Evolutionary conservation across 64 coral and sea anemone species (phyloP).

Genomic region (Trachythela sp.): DNA sequence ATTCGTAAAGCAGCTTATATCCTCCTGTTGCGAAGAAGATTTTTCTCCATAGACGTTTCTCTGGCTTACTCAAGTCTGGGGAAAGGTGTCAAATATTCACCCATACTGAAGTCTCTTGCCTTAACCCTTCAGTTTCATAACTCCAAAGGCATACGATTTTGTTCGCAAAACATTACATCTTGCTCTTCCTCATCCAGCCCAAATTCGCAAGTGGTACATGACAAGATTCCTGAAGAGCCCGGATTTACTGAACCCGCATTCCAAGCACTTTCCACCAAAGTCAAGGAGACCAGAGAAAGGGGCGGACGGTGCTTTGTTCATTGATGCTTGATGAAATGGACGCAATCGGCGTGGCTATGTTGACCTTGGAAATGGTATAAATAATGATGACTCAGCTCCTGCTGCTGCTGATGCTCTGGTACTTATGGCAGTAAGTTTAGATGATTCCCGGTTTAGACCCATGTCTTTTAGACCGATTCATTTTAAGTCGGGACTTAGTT

Average conservation of each 20-base stretch:
- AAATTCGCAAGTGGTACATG: background rate
- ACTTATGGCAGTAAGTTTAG: background rate
- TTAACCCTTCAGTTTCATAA: background rate
- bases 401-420: background rate
- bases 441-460: background rate
- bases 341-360: background rate
- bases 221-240: background rate
- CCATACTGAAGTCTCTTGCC: background rate
- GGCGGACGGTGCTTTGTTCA: background rate
- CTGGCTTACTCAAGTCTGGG: background rate
- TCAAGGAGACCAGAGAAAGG: background rate
- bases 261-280: background rate
- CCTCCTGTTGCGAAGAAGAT: background rate
- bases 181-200: background rate
- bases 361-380: background rate
- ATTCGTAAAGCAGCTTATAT: background rate
- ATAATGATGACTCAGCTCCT: background rate
- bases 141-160: background rate
- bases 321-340: slow-evolving; percentile 15
- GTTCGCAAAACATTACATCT: background rate
- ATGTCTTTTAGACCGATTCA: no score
- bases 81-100: background rate
- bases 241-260: background rate
- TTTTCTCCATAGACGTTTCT: background rate
- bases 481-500: no score